Evolutionary conservation across 2,113 vertebrate genomes (phyloP), one percentile per base, ranked within the genome.

Genomic region (Bambusicola thoracicus): DNA sequence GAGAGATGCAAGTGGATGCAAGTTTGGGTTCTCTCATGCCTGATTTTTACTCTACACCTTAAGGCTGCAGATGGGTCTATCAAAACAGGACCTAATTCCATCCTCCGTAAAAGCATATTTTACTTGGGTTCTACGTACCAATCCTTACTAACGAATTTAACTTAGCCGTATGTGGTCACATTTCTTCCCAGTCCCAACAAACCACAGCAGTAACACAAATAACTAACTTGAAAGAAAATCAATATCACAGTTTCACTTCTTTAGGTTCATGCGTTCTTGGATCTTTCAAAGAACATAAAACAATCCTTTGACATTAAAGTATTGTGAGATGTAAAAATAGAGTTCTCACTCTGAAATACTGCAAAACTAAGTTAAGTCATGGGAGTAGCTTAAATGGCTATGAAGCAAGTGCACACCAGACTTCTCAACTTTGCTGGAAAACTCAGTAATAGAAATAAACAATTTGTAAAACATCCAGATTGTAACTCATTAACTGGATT

Each of bases 401-500:
- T 49, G 73, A 75, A 93, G 34, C 0, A 5, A 56, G 25, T 22
- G 13, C n/a, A 38, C 0, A 0, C 3, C 3, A 1, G 18, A 78
- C 78, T 58, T 79, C 78, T 41, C 19, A 73, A 41, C 34, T 81
- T 53, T 10, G 17, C 74, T 86, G 85, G 36, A 40, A 92, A 86
- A 92, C 65, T 87, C 44, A 48, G 13, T 59, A 78, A 72, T 1
- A 84, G 61, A 46, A 77, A 32, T 8, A 75, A 2, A 7, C 32
- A 46, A 36, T 66, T 76, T 81, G 40, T 62, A 81, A 73, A 7
- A 72, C 13, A 78, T 14, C 30, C 44, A 86, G 53, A 68, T 68
- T 24, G 34, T 48, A 84, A 89, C 6, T 81, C 63, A 36, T 79
- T 81, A 81, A 79, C 53, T 16, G 14, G n/a, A 79, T 95, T 93